Evolutionary conservation across 2,888 invertebrate species (phyloP).

Genomic region (Brachyopa scutellaris): DNA sequence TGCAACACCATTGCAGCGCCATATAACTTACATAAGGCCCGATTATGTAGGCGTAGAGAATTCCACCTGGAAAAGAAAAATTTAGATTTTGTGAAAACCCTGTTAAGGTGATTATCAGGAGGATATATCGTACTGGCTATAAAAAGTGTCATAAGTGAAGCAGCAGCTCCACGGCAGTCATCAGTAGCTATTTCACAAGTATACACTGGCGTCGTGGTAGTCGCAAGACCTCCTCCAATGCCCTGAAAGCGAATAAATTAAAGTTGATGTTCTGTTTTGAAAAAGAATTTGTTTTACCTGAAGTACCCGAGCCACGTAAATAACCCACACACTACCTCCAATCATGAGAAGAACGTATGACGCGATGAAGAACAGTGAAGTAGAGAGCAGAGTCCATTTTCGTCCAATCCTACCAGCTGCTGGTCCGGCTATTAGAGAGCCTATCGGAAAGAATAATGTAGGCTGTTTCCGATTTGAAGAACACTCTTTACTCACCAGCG

Average conservation of each 20-base stretch:
- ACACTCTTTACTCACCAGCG: constrained; percentile 82
- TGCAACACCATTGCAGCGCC: constrained; percentile 85
- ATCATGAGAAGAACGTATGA: constrained; percentile 87
- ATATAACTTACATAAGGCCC: constrained; percentile 88
- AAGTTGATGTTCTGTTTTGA: not conserved
- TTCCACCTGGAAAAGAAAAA: constrained; percentile 85
- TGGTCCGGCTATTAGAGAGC: constrained; percentile 87
- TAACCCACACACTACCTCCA: constrained; percentile 84
- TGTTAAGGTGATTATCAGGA: too few relatives aligned
- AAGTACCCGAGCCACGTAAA: constrained; percentile 81
- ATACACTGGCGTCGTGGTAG: constrained; percentile 91
- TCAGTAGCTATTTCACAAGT: constrained; percentile 92
- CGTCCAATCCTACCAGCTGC: constrained; percentile 86
- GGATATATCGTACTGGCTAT: constrained; percentile 82
- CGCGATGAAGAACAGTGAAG: constrained; percentile 85
- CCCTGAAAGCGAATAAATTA: constrained; percentile 80
- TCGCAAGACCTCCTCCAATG: constrained; percentile 86
- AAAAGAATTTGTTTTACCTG: constrained; percentile 73
- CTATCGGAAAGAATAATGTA: too few relatives aligned
- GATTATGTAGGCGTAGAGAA: constrained; percentile 86
- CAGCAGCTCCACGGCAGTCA: constrained; percentile 89
- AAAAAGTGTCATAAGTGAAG: constrained; percentile 90
- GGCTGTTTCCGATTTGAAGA: too few relatives aligned
- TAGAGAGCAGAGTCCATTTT: constrained; percentile 86
- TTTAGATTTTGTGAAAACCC: too few relatives aligned